These are phyloP conservation scores for Andinoacara biseriatus DNA, from an alignment of 2,113 vertebrate genomes.

Conservation along the genomic window DNA sequence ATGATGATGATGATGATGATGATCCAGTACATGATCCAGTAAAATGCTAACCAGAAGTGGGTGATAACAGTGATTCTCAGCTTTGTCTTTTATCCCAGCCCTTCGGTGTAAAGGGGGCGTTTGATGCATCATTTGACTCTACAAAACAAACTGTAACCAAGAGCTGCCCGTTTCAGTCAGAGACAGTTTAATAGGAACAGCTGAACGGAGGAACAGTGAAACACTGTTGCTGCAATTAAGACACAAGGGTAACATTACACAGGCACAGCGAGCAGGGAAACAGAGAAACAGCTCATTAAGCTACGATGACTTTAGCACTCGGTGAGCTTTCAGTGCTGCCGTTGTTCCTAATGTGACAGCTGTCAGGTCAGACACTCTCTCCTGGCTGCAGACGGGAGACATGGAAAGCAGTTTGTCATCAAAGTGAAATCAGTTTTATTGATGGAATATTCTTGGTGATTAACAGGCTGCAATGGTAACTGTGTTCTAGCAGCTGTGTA, in stretches of 20 bases:
- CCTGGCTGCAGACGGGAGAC: not conserved
- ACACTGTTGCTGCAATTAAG: not conserved
- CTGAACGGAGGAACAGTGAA: not conserved
- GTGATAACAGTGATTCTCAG: not conserved
- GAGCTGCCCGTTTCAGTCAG: accelerated
- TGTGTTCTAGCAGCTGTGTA: not conserved
- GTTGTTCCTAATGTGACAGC: not conserved
- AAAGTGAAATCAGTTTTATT: not conserved
- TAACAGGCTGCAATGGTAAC: not conserved
- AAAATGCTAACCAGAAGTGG: not conserved
- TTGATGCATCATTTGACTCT: accelerated
- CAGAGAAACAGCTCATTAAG: not conserved
- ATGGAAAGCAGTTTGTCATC: not conserved
- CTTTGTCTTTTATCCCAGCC: no score
- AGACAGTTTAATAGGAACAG: not conserved
- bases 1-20: not conserved
- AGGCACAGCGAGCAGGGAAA: accelerated
- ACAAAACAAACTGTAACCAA: not conserved
- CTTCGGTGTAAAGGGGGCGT: not conserved
- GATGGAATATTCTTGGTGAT: not conserved
- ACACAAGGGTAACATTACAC: not conserved
- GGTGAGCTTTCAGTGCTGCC: not conserved
- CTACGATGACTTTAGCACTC: not conserved
- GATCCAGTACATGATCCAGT: not conserved
- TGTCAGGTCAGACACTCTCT: no score